phyloP scores from a whole-genome alignment of 2,888 invertebrate genomes.

The Agapostemon virescens region DNA sequence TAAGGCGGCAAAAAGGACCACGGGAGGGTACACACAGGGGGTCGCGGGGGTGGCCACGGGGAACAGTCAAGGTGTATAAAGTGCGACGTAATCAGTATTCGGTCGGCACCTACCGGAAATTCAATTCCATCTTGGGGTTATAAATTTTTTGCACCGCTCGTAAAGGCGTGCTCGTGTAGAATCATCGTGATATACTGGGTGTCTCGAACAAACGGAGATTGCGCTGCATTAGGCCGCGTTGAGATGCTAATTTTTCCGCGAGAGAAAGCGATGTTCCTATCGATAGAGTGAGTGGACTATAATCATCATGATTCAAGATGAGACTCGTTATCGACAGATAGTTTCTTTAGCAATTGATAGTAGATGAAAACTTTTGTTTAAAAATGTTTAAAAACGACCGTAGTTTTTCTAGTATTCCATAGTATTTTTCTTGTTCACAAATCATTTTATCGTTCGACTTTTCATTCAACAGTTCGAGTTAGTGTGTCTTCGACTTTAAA shows the following conservation, averaged over 20 bases:
- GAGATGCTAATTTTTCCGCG: background rate
- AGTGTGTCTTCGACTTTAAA: too few species aligned
- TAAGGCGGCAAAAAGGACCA: constrained; percentile 51
- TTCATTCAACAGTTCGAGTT: too few species aligned
- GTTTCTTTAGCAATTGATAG: too few species aligned
- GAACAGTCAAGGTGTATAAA: constrained; percentile 58
- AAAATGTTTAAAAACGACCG: too few species aligned
- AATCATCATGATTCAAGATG: too few species aligned
- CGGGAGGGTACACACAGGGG: background rate
- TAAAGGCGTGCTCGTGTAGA: constrained; percentile 65
- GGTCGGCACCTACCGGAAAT: constrained; percentile 65
- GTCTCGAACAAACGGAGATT: constrained; percentile 53
- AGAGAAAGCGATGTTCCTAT: background rate
- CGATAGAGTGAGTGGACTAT: background rate
- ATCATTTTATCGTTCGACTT: too few species aligned
- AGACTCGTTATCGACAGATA: too few species aligned
- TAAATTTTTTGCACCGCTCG: constrained; percentile 69
- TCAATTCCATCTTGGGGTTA: constrained; percentile 70
- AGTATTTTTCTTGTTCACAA: too few species aligned
- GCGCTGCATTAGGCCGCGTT: background rate
- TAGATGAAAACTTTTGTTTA: too few species aligned
- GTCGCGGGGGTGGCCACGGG: background rate
- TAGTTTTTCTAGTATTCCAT: too few species aligned
- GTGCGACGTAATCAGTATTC: constrained; percentile 69
- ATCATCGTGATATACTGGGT: constrained; percentile 65